phyloP scores from a whole-genome alignment of 2,888 invertebrate species.

The Melanchra persicariae region DNA sequence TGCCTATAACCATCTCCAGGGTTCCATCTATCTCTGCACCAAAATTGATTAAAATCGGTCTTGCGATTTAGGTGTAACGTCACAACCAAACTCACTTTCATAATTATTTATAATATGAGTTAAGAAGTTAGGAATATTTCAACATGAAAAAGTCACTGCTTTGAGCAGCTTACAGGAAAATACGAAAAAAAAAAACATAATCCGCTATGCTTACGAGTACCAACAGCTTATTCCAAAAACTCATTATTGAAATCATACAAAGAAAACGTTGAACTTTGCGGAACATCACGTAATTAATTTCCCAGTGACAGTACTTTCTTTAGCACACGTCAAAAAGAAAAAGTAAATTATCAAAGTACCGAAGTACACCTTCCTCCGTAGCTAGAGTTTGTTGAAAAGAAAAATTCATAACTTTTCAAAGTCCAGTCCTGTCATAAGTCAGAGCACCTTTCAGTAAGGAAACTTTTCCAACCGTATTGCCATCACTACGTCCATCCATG shows the following conservation, averaged over 20 bases:
- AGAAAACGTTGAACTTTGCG: slow-evolving; percentile 6
- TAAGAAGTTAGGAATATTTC: not conserved
- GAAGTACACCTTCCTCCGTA: not conserved
- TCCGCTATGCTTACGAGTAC: not conserved
- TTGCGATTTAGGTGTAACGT: too few relatives aligned
- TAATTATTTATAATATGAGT: too few relatives aligned
- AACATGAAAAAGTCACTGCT: not conserved
- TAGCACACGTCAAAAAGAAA: not conserved
- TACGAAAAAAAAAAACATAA: not conserved
- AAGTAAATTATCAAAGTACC: slow-evolving; percentile 5
- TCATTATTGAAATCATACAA: slow-evolving; percentile 18
- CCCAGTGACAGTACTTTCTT: not conserved
- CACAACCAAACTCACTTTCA: too few relatives aligned
- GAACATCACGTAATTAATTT: slow-evolving; percentile 26
- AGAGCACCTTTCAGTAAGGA: slow-evolving; percentile 34
- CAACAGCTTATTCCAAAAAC: slow-evolving; percentile 6
- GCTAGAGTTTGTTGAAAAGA: slow-evolving; percentile 11
- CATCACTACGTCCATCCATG: slow-evolving; percentile 24
- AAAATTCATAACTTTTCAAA: slow-evolving; percentile 31
- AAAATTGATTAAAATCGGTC: too few relatives aligned
- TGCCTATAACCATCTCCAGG: too few relatives aligned
- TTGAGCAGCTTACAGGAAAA: not conserved
- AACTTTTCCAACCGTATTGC: slow-evolving; percentile 42
- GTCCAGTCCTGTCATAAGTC: slow-evolving; percentile 25
- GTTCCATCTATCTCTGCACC: too few relatives aligned